phyloP scores from a whole-genome alignment of 2,888 invertebrate genomes.

The Phyllotreta cruciferae region DNA sequence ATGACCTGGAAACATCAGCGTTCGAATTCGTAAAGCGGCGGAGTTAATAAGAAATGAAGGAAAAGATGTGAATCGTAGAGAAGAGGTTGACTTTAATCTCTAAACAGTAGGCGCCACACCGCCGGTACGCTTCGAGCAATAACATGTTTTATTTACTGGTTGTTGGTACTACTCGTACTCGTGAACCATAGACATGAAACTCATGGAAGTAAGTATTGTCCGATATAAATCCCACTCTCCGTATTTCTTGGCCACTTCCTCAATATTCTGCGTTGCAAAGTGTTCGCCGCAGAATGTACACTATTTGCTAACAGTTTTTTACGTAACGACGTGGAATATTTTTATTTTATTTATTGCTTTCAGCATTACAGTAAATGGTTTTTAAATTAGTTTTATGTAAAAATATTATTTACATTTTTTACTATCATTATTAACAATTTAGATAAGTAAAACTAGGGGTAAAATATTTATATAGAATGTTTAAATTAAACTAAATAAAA shows the following conservation, averaged over 20 bases:
- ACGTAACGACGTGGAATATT: background rate
- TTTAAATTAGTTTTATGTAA: too few species aligned
- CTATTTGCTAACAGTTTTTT: slow-evolving; percentile 10
- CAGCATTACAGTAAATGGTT: too few species aligned
- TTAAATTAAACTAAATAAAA: too few species aligned
- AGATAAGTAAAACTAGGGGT: background rate
- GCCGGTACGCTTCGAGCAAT: slow-evolving; percentile 51
- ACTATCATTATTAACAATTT: too few species aligned
- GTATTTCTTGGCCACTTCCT: slow-evolving; percentile 41
- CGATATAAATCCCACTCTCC: slow-evolving; percentile 44
- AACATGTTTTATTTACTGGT: slow-evolving; percentile 46
- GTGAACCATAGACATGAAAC: slow-evolving; percentile 44
- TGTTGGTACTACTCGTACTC: slow-evolving; percentile 29
- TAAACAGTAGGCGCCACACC: slow-evolving; percentile 56
- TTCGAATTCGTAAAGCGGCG: slow-evolving; percentile 6
- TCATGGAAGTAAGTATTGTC: slow-evolving; percentile 47
- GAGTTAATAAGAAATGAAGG: background rate
- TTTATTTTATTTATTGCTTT: too few species aligned
- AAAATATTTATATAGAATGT: slow-evolving; percentile 5
- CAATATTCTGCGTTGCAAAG: slow-evolving; percentile 42
- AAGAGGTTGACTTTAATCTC: slow-evolving; percentile 52
- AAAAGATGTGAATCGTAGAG: slow-evolving; percentile 5
- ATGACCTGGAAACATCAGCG: slow-evolving; percentile 8
- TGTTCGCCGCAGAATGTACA: slow-evolving; percentile 18
- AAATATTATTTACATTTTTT: too few species aligned